phyloP scores from a whole-genome alignment of 2,797 vertebrate species.

The Anabacerthia variegaticeps region DNA sequence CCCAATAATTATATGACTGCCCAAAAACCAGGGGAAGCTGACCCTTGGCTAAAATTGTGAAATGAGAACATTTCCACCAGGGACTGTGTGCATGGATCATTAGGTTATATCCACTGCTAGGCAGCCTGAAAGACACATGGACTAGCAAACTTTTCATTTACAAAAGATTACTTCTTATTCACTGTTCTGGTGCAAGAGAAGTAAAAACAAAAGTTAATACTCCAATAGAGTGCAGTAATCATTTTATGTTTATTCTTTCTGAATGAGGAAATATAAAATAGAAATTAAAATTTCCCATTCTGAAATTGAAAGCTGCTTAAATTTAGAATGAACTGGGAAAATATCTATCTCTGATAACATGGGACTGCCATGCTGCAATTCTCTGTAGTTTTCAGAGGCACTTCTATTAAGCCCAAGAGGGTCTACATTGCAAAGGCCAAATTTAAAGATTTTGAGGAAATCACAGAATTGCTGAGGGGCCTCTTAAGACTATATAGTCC shows the following conservation, averaged over 20 bases:
- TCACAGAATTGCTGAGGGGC: not conserved
- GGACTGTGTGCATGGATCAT: not conserved
- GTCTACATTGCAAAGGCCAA: not conserved
- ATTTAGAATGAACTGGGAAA: not conserved
- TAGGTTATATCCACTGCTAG: not conserved
- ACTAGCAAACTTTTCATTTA: not conserved
- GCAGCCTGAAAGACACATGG: not conserved
- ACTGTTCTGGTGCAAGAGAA: not conserved
- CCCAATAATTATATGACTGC: not conserved
- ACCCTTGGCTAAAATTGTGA: not conserved
- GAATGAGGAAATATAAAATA: not conserved
- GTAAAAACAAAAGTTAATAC: not conserved
- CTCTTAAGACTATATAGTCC: not conserved
- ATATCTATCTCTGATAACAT: not conserved
- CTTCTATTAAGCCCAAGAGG: not conserved
- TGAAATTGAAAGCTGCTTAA: not conserved
- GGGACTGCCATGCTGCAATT: not conserved
- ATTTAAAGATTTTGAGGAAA: not conserved
- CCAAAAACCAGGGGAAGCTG: not conserved
- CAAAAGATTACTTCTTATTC: not conserved
- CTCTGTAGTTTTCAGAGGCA: not conserved
- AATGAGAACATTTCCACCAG: constrained; percentile 13
- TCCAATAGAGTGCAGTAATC: not conserved
- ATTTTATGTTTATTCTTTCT: not conserved
- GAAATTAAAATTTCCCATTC: not conserved